Percentiles rank a stretch among this genome's conserved stretches.
These are phyloP conservation scores for Alaudala cheleensis DNA, from an alignment of 2,113 vertebrate species.

Conservation along the genomic window DNA sequence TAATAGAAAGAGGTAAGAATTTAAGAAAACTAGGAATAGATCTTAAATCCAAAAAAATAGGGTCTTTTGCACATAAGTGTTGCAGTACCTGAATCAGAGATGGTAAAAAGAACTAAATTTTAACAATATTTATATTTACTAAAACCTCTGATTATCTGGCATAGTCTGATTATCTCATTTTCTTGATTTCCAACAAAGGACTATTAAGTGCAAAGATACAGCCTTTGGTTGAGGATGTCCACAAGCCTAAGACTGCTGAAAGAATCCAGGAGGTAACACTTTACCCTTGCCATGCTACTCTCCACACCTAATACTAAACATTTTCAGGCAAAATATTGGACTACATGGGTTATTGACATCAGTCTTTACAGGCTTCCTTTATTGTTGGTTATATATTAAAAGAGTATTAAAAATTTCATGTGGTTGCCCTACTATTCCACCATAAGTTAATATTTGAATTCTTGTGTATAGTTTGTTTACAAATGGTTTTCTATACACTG, in stretches of 20 bases:
- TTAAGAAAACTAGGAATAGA: background rate
- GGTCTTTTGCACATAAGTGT: background rate
- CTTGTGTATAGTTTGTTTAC: constrained; percentile 41
- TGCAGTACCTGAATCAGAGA: background rate
- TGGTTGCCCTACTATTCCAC: background rate
- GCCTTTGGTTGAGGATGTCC: background rate
- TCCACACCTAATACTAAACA: background rate
- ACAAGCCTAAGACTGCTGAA: background rate
- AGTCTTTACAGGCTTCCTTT: background rate
- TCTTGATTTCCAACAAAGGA: background rate
- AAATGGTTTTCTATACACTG: constrained; percentile 12
- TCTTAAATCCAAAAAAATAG: background rate
- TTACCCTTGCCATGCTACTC: background rate
- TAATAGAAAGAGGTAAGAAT: background rate
- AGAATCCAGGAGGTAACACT: background rate
- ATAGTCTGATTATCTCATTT: background rate
- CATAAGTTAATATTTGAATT: background rate
- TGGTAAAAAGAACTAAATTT: background rate
- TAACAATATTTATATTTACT: background rate
- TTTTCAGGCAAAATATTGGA: background rate
- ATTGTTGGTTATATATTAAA: background rate
- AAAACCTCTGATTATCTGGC: background rate
- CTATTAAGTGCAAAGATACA: background rate
- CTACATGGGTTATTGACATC: background rate
- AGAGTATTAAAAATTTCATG: background rate